Percentiles rank a stretch among this genome's conserved stretches.
These are phyloP conservation scores for Mesorhabditis sp. DNA, from an alignment of 2,888 invertebrate genomes.

Conservation along the genomic window DNA sequence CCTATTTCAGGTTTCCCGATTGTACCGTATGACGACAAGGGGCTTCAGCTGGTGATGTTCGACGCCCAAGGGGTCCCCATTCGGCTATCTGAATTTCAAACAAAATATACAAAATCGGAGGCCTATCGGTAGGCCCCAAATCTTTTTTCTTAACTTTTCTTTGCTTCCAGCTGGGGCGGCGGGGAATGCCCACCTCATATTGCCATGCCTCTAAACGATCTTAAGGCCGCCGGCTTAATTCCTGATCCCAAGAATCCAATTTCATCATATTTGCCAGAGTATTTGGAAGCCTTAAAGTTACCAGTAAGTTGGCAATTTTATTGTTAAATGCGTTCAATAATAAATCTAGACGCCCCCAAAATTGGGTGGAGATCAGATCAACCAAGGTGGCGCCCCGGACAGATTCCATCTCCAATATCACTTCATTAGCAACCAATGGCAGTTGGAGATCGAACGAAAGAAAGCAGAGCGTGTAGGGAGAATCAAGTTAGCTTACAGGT, in stretches of 20 bases:
- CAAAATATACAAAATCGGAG: neutral
- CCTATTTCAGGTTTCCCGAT: constrained; percentile 1
- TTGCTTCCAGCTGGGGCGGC: neutral
- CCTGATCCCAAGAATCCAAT: neutral
- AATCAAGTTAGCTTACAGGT: neutral
- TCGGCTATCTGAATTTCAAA: neutral
- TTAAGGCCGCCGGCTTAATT: neutral
- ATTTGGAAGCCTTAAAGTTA: neutral
- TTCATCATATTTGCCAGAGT: neutral
- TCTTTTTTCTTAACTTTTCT: neutral
- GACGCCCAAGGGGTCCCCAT: neutral
- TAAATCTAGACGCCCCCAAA: neutral
- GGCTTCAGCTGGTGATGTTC: neutral
- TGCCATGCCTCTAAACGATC: neutral
- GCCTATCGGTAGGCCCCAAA: neutral
- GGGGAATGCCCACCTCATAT: neutral
- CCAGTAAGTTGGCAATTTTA: neutral
- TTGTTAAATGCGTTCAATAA: neutral
- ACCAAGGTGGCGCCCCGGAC: neutral
- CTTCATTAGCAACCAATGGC: neutral
- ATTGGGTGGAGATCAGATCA: neutral
- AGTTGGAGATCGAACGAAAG: neutral
- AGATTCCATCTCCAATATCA: neutral
- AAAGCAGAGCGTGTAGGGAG: neutral
- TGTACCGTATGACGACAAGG: neutral